Conservation (phyloP, 2,888 invertebrate genomes). For the Operophtera brumata region DNA sequence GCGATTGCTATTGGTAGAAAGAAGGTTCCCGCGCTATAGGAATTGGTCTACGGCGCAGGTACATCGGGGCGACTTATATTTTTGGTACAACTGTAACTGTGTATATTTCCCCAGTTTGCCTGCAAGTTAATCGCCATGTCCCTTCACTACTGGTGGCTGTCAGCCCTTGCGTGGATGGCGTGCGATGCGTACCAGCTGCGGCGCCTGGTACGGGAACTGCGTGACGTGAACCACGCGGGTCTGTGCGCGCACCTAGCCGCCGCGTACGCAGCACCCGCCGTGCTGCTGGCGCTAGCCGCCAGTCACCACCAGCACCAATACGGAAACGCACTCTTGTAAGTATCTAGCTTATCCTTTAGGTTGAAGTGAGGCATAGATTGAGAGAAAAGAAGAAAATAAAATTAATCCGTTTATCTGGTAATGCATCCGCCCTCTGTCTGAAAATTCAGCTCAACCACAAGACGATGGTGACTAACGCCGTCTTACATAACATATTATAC, state of each 20-base stretch:
- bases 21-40: too few species aligned
- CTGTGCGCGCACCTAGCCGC: slow-evolving; percentile 96
- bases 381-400: too few species aligned
- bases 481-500: too few species aligned
- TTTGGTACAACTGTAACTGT: too few species aligned
- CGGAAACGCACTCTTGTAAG: slow-evolving; percentile 96
- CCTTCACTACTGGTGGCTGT: slow-evolving; percentile 95
- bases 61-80: too few species aligned
- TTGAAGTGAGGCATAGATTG: too few species aligned
- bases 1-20: too few species aligned
- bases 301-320: slow-evolving; percentile 97
- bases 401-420: too few species aligned
- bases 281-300: slow-evolving; percentile 93
- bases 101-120: slow-evolving; percentile 79
- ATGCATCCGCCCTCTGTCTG: too few species aligned
- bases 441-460: too few species aligned
- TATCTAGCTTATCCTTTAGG: slow-evolving; percentile 36
- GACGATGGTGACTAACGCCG: too few species aligned
- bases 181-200: slow-evolving; percentile 96
- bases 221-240: slow-evolving; percentile 97
- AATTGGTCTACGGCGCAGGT: too few species aligned
- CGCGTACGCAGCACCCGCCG: slow-evolving; percentile 95
- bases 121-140: slow-evolving; percentile 95
- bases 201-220: slow-evolving; percentile 95
- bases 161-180: slow-evolving; percentile 94